Conservation (phyloP, 2,888 invertebrate genomes). For the Pseudococcus jackbeardsleyi region DNA sequence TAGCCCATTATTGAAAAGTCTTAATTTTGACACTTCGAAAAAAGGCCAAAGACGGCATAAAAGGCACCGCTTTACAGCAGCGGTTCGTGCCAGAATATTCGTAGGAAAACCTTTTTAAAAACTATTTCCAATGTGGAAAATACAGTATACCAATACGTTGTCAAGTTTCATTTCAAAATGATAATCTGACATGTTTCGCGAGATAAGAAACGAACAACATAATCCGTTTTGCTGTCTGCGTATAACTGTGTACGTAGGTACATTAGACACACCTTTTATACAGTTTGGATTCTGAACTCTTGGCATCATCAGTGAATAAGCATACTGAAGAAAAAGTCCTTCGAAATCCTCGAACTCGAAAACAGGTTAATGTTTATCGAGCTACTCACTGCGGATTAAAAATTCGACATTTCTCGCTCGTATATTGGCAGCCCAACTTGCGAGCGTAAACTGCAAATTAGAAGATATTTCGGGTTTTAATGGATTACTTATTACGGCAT, state of each 20-base stretch:
- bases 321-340: constrained; percentile 14
- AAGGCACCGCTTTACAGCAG: neutral
- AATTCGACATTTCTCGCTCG: neutral
- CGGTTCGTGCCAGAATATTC: neutral
- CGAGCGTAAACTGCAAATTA: neutral
- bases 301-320: neutral
- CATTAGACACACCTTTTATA: constrained; percentile 45
- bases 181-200: constrained; percentile 54
- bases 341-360: constrained; percentile 5
- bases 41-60: neutral
- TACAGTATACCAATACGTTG: neutral
- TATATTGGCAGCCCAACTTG: constrained; percentile 23
- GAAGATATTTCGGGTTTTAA: neutral
- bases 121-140: constrained; percentile 33
- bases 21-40: constrained; percentile 42
- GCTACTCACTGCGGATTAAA: neutral
- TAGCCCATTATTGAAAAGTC: constrained; percentile 21
- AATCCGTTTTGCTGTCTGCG: constrained; percentile 47
- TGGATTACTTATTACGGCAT: neutral
- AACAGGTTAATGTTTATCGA: constrained; percentile 36
- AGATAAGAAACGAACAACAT: constrained; percentile 54
- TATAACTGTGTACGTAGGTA: neutral
- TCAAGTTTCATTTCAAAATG: constrained; percentile 33
- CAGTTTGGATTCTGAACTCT: neutral
- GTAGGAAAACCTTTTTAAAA: constrained; percentile 28